These are phyloP conservation scores for Sebastes steindachneri DNA, from an alignment of 2,797 vertebrate species.

Conservation along the genomic window DNA sequence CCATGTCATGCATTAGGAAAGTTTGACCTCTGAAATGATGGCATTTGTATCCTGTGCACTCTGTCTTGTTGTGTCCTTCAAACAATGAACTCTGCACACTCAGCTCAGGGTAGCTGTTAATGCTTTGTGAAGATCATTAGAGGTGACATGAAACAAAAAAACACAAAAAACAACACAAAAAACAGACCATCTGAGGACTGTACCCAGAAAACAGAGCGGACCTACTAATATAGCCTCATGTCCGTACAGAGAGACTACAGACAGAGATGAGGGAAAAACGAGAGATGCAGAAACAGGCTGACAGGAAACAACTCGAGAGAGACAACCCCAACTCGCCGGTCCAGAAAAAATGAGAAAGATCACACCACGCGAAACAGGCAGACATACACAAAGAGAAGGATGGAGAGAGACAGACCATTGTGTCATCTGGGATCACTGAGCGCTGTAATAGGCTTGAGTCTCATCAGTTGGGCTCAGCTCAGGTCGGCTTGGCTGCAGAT, in stretches of 20 bases:
- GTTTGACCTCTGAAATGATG: neutral
- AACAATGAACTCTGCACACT: neutral
- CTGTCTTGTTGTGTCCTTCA: neutral
- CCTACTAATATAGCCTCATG: conserved; percentile 3
- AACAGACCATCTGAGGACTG: conserved; percentile 8
- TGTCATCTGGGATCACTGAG: conserved; percentile 79
- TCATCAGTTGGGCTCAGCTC: conserved; percentile 56
- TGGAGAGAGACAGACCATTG: conserved; percentile 27
- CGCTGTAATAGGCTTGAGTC: conserved; percentile 78
- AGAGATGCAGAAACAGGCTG: conserved; percentile 6
- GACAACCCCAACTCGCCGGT: conserved; percentile 1
- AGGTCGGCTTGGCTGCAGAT: conserved; percentile 58
- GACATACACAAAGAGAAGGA: conserved; percentile 21
- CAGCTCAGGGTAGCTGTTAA: neutral
- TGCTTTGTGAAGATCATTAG: conserved; percentile 14
- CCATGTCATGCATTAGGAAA: neutral
- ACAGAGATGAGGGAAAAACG: conserved; percentile 1
- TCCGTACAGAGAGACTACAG: neutral
- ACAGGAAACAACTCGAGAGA: conserved; percentile 19
- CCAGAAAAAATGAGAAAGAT: conserved; percentile 43
- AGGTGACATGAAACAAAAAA: conserved; percentile 15
- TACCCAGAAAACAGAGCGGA: neutral
- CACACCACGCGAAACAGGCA: conserved; percentile 11
- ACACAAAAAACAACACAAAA: conserved; percentile 26
- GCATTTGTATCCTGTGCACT: neutral